Conservation (phyloP, 2,797 vertebrate genomes). For the Otus scops region DNA sequence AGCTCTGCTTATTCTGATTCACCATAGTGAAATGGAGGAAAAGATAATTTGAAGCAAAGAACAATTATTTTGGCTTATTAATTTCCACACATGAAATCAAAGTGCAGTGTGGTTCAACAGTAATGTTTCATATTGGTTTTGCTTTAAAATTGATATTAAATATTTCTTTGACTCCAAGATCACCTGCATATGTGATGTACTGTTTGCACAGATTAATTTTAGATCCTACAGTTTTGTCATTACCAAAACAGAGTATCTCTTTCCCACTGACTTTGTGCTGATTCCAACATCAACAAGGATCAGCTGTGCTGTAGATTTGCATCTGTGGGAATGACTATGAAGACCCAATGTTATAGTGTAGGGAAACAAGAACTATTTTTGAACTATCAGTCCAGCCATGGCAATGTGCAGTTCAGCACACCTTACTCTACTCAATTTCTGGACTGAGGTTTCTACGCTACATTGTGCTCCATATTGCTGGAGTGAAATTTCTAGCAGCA, state of each 20-base stretch:
- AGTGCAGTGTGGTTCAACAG: not conserved
- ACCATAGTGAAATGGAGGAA: not conserved
- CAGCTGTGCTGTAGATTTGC: not conserved
- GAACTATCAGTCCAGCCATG: not conserved
- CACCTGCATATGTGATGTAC: not conserved
- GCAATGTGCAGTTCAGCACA: not conserved
- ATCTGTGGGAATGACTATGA: not conserved
- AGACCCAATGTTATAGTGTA: not conserved
- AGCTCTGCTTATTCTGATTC: not conserved
- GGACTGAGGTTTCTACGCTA: not conserved
- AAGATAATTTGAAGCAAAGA: not conserved
- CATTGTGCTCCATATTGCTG: not conserved
- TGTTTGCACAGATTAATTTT: not conserved
- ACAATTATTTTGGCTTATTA: not conserved
- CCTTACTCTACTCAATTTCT: not conserved
- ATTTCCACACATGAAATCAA: not conserved
- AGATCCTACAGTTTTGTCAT: not conserved
- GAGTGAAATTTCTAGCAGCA: conserved; percentile 30
- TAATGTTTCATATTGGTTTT: not conserved
- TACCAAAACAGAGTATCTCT: not conserved
- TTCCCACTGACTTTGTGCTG: not conserved
- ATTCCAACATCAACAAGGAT: not conserved
- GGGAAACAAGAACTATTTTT: not conserved
- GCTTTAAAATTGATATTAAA: not conserved
- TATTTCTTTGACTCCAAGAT: not conserved